Base-by-base conservation (phyloP, 2,797 vertebrate genomes). In the Crocidura indochinensis region DNA sequence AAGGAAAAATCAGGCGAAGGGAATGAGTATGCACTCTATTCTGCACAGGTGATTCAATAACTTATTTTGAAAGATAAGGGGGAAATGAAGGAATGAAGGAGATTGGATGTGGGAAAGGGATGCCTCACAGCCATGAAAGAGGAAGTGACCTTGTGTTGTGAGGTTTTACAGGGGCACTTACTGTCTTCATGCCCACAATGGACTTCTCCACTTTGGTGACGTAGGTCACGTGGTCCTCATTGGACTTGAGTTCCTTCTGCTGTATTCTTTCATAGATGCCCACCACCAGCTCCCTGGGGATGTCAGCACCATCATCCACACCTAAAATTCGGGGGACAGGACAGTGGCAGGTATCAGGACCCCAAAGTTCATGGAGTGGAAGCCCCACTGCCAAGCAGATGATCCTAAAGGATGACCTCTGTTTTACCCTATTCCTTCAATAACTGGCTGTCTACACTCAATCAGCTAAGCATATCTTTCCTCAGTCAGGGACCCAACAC, bases 181-280 rank as follows among this genome's bases (percentile, higher is more conserved):
- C 98, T 67, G 98, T 99, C 98, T 99, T 99, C 98, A 99, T 98
- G 94, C 99, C 99, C 84, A 99, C 97, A 74, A 99, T 99, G 96
- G 99, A 99, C 97, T 99, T 99, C 96, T 99, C 99, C 98, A 99
- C 99, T 51, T 99, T 99, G 97, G 99, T 99, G 96, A 99, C 99
- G 0, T 99, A 99, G 8, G 99, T 99, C 94, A 99, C 99, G 0
- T 99, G 99, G 95, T 99, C 99, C 91, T 99, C 99, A 29, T 99
- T 99, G 88, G 99, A 99, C 92, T 99, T 99, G 3, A 99, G 98
- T 95, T 99, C 99, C 95, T 99, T 98, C 97, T 99, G 99, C 95
- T 99, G 99, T 96, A 99, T 99, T 73, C 99, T 98, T 91, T 99
- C 99, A 0, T 99, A 99, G 96, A 99, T 99, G 78, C 99, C 99